A percentile compares a stretch with the other conserved stretches of the same genome.
These are phyloP conservation scores for Drosophila hydei DNA, from an alignment of 1,140 invertebrate genomes.

Conservation along the genomic window DNA sequence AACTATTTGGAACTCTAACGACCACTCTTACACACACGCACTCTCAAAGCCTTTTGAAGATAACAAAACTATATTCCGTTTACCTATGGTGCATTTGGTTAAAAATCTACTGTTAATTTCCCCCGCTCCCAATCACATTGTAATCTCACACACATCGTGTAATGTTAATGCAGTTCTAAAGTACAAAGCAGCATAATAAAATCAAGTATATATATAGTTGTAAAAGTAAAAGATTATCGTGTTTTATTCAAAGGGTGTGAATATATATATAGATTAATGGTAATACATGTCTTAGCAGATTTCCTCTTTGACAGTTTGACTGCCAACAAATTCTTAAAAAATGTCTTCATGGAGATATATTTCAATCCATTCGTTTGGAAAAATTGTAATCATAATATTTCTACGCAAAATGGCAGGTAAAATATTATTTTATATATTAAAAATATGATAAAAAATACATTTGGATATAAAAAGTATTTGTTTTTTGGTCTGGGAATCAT, in stretches of 20 bases:
- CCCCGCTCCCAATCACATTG: constrained; percentile 39
- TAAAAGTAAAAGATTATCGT: constrained; percentile 50
- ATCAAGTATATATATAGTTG: constrained; percentile 47
- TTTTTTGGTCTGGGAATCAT: constrained; percentile 71
- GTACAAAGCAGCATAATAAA: constrained; percentile 68
- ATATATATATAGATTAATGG: constrained; percentile 46
- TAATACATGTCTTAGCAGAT: constrained; percentile 61
- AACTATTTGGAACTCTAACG: neutral
- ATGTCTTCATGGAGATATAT: constrained; percentile 48
- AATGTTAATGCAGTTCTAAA: constrained; percentile 58
- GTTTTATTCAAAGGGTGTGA: constrained; percentile 66
- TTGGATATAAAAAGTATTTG: constrained; percentile 54
- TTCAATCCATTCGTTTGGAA: constrained; percentile 23
- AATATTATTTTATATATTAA: constrained; percentile 26
- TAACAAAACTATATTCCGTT: constrained; percentile 49
- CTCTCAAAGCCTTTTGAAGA: constrained; percentile 23
- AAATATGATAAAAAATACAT: constrained; percentile 51
- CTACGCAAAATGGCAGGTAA: constrained; percentile 37
- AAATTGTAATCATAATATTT: constrained; percentile 12
- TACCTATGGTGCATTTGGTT: constrained; percentile 51
- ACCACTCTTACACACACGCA: constrained; percentile 14
- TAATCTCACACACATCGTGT: constrained; percentile 57
- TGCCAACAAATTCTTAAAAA: constrained; percentile 48
- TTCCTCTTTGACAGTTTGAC: constrained; percentile 57
- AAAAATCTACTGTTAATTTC: constrained; percentile 23